Base-by-base conservation (phyloP, 2,888 invertebrate species). In the Andrena fulva region DNA sequence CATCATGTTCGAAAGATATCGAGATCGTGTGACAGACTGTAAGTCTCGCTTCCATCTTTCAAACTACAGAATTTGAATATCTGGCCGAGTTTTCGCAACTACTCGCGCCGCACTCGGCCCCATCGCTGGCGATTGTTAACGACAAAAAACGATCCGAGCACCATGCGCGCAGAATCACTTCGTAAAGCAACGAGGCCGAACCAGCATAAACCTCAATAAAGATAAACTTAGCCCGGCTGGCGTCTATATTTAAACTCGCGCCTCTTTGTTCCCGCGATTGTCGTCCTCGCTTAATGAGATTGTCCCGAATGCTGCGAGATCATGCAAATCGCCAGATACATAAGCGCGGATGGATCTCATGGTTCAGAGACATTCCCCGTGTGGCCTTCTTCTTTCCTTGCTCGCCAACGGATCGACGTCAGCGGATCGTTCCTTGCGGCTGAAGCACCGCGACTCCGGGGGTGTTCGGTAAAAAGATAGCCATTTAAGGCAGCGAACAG, bases 141-240 rank as follows among this genome's bases (percentile, higher is more conserved):
- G 52, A 42, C 24, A 29, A 60, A 71, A 70, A 63, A 33, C 10
- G 48, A 20, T 12, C 2, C 33, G 72, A 50, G 48, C 66, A 82
- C 75, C 20, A 74, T 66, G 76, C 71, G 74, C 33, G 5, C 10
- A 42, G 73, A 84, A 80, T 80, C 81, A 84, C 74, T 82, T 85
- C 73, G 80, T 74, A 79, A 82, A 81, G 77, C 78, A 80, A 84
- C 84, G 83, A 86, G 84, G 83, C 82, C 85, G 86, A 85, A 89
- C 87, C 84, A 80, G 76, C 87, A 89, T 88, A 89, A 91, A 90
- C 90, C 86, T 91, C 90, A 89, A 91, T 91, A 90, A 90, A 91
- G 91, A 91, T 90, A 89, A 91, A 91, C 89, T 91, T 87, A 89
- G 89, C 89, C 86, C 87, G 84, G 85, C 83, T 81, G 84, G 10